phyloP scores from a whole-genome alignment of 2,888 invertebrate species.

The Lepidochrysops patricia region DNA sequence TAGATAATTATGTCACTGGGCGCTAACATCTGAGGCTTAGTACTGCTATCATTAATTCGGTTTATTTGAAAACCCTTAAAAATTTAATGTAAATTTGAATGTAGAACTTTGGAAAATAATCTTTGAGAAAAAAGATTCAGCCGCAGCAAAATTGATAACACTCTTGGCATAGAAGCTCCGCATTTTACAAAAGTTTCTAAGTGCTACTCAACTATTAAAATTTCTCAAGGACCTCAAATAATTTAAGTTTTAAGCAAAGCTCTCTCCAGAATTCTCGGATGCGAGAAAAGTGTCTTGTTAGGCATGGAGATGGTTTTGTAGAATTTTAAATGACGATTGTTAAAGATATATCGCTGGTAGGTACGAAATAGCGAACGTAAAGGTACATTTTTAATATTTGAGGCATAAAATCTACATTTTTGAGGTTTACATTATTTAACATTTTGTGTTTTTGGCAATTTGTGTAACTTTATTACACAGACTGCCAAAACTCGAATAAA shows the following conservation, averaged over 20 bases:
- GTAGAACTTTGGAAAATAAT: too few species aligned
- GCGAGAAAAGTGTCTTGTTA: constrained; percentile 12
- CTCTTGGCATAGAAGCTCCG: neutral
- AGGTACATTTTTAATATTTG: neutral
- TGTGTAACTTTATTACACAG: too few species aligned
- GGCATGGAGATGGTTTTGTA: neutral
- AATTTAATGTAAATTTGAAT: too few species aligned
- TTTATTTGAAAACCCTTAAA: too few species aligned
- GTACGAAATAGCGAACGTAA: neutral
- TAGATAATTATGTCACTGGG: too few species aligned
- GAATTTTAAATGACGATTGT: constrained; percentile 2
- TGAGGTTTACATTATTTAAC: too few species aligned
- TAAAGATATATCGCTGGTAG: neutral
- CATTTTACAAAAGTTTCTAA: constrained; percentile 5
- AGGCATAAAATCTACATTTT: neutral
- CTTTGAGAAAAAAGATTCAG: neutral
- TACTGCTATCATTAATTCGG: too few species aligned
- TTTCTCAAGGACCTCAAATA: neutral
- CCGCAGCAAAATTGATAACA: neutral
- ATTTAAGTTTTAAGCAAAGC: constrained; percentile 11
- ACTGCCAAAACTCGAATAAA: too few species aligned
- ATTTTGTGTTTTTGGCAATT: too few species aligned
- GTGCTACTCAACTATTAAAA: constrained; percentile 7
- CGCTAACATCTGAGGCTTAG: too few species aligned
- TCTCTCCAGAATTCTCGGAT: neutral